Evolutionary conservation across 2,113 vertebrate species (phyloP), one percentile per base, ranked within the genome.

Genomic region (Melanotaenia duboulayi): DNA sequence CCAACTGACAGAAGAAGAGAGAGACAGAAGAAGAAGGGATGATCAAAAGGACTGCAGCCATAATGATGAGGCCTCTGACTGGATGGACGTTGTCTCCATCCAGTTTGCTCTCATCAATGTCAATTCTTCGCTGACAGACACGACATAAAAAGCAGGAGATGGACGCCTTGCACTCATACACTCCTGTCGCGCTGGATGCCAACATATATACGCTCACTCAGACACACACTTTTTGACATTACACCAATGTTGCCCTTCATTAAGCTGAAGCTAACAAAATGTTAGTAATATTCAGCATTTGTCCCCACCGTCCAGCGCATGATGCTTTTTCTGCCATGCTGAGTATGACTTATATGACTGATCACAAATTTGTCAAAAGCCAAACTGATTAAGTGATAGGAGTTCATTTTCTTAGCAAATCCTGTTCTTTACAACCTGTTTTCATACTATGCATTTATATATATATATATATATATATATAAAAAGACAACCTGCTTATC

Each of bases 71-170:
- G 73, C 73, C 35, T 80, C 78, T 71, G 75, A 87, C 83, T 78
- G 83, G 90, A 87, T 39, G 75, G 79, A 87, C 49, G 56, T 73
- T 65, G 83, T 81, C 80, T 89, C 75, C 81, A 81, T 88, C 86
- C 86, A 90, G 89, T 91, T 93, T 89, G 81, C 74, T 90, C 87
- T 83, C 90, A 90, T 93, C 91, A 91, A 24, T 67, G 80, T 94
- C 90, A 91, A 54, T 40, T 76, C 74, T 71, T 12, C 60, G 25
- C 69, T 62, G 54, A 87, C 74, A 86, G 70, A 82, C 74, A 58
- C 37, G 28, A 64, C 10, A 24, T 9, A 10, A 66, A 68, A 13
- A 57, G 65, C 56, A 42, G 66, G 63, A 76, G 78, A 81, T 60
- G 59, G 81, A 83, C 70, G 81, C 44, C 66, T 61, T 48, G 35